Percentiles rank a stretch among this genome's conserved stretches.
Evolutionary conservation across 2,113 vertebrate genomes (phyloP).

Genomic region (Propithecus coquereli): DNA sequence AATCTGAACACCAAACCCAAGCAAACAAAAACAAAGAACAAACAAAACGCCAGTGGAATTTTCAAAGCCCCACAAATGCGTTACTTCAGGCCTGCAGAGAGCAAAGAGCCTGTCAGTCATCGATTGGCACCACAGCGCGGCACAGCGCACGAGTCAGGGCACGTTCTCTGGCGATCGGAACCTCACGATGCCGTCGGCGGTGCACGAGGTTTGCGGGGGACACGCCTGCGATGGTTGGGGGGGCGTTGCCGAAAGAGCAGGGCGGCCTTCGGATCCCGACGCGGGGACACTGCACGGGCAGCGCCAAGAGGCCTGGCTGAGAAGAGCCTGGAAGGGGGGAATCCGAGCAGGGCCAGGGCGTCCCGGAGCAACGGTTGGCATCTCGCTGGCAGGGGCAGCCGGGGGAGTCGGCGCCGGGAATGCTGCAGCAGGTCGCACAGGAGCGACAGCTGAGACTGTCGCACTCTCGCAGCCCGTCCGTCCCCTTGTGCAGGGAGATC

Average conservation of each 20-base stretch:
- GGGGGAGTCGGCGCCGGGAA: too few species aligned
- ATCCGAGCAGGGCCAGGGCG: background rate
- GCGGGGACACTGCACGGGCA: too few species aligned
- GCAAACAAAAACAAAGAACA: background rate
- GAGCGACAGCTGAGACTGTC: fast-evolving
- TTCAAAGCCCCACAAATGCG: background rate
- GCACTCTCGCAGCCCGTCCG: background rate
- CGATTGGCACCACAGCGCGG: fast-evolving
- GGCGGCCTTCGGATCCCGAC: fast-evolving
- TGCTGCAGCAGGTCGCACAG: too few species aligned
- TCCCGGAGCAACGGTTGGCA: fast-evolving
- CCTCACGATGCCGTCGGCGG: fast-evolving
- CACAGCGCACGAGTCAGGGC: fast-evolving
- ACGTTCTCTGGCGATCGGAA: background rate
- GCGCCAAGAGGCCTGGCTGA: background rate
- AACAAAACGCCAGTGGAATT: background rate
- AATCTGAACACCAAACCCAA: background rate
- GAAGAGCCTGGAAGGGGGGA: too few species aligned
- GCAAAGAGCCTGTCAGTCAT: fast-evolving
- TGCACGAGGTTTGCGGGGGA: background rate
- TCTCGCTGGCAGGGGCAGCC: too few species aligned
- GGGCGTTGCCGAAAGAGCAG: too few species aligned
- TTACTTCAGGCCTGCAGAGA: background rate
- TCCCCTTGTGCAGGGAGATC: too few species aligned
- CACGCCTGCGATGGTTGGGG: background rate